These are phyloP conservation scores for Rhadinocentrus ornatus DNA, from an alignment of 2,797 vertebrate species.

Conservation along the genomic window DNA sequence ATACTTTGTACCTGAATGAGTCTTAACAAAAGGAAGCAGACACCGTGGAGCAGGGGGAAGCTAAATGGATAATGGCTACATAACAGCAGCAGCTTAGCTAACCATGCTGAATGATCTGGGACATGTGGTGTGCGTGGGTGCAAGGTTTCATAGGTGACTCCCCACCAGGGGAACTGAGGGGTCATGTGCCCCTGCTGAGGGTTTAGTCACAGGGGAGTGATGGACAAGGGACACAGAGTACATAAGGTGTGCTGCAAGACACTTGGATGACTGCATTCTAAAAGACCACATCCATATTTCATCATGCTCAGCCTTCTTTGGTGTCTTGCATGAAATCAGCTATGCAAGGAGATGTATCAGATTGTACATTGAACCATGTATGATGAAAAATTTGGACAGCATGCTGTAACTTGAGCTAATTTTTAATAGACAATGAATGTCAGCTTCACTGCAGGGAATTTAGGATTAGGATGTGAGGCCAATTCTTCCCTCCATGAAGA, in stretches of 20 bases:
- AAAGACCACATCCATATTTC: conserved; percentile 79
- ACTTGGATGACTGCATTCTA: conserved; percentile 67
- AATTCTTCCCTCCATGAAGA: neutral
- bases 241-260: conserved; percentile 65
- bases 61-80: conserved; percentile 82
- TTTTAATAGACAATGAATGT: conserved; percentile 8
- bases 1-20: conserved; percentile 81
- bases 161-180: conserved; percentile 60
- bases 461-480: neutral
- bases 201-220: conserved; percentile 40
- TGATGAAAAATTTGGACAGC: conserved; percentile 9
- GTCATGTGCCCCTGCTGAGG: conserved; percentile 52
- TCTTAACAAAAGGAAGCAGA: conserved; percentile 82
- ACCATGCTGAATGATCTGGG: conserved; percentile 70
- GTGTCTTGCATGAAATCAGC: conserved; percentile 58
- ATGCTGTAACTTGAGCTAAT: conserved; percentile 5
- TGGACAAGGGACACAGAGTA: conserved; percentile 29
- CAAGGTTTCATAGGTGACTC: conserved; percentile 78
- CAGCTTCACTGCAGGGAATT: neutral
- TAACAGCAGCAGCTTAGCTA: conserved; percentile 72
- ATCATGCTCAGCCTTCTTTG: conserved; percentile 63
- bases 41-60: conserved; percentile 67
- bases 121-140: conserved; percentile 78
- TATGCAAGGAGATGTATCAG: conserved; percentile 35
- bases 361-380: conserved; percentile 1